A percentile compares a stretch with the other conserved stretches of the same genome.
These are phyloP conservation scores for Epinephelus coioides DNA, from an alignment of 2,797 vertebrate species.

Conservation along the genomic window DNA sequence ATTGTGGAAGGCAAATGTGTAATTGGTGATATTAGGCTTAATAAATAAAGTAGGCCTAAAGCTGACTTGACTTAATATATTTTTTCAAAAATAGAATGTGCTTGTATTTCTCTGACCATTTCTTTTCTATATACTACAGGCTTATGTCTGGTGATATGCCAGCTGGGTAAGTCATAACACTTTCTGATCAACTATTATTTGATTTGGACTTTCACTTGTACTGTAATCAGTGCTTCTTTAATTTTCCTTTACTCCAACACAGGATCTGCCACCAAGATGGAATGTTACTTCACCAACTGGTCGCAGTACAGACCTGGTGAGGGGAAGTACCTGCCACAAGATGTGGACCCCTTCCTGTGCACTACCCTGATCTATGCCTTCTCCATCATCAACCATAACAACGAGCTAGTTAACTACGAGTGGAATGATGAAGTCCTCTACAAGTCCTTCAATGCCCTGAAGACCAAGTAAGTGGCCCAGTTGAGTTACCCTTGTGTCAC, in stretches of 20 bases:
- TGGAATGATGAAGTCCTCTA: constrained; percentile 84
- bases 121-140: constrained; percentile 33
- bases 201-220: not conserved
- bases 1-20: not conserved
- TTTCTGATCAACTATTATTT: not conserved
- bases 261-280: constrained; percentile 83
- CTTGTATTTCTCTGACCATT: not conserved
- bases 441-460: constrained; percentile 84
- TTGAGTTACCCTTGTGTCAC: not conserved
- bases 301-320: constrained; percentile 78
- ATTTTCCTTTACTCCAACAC: not conserved
- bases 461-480: constrained; percentile 73
- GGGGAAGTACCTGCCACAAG: constrained; percentile 77
- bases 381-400: constrained; percentile 81
- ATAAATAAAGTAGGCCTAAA: too few species aligned
- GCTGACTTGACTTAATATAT: too few species aligned
- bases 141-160: constrained; percentile 63
- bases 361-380: constrained; percentile 90
- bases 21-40: too few species aligned
- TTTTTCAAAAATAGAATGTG: not conserved
- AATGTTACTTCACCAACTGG: constrained; percentile 89
- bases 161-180: constrained; percentile 73
- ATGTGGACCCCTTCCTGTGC: constrained; percentile 87
- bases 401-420: constrained; percentile 81
- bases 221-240: not conserved